Evolutionary conservation across 2,797 vertebrate species (phyloP).

Genomic region (Acrossocheilus wenchowensis): DNA sequence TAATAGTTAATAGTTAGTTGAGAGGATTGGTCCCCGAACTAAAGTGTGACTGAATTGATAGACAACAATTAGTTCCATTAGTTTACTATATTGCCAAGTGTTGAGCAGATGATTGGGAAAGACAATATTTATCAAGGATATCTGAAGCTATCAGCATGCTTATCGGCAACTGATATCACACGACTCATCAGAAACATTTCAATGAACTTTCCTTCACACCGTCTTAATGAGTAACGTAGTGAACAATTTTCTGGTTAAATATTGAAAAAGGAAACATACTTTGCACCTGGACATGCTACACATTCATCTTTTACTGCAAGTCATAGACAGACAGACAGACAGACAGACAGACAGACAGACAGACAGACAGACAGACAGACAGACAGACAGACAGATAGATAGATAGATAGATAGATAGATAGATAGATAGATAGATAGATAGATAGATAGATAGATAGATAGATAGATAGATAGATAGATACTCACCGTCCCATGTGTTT

Average conservation of each 20-base stretch:
- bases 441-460: too few relatives aligned
- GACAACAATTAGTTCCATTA: background rate
- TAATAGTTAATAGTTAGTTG: too few relatives aligned
- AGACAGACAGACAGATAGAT: too few relatives aligned
- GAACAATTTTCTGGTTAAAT: background rate
- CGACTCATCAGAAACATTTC: background rate
- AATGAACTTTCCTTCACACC: background rate
- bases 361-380: background rate
- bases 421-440: too few relatives aligned
- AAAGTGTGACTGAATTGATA: background rate
- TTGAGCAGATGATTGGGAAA: background rate
- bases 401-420: too few relatives aligned
- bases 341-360: background rate
- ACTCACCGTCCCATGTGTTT: slow-evolving; percentile 88
- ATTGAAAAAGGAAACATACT: background rate
- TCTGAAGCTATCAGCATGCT: background rate
- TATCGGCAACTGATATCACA: background rate
- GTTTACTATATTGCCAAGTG: background rate
- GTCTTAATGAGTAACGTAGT: too few relatives aligned
- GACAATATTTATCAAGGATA: background rate
- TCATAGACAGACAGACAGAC: background rate
- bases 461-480: background rate
- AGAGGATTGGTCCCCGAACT: too few relatives aligned
- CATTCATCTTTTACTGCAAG: background rate
- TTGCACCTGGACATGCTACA: background rate